phyloP scores from a whole-genome alignment of 2,113 vertebrate genomes.

The Poeciliopsis retropinna region DNA sequence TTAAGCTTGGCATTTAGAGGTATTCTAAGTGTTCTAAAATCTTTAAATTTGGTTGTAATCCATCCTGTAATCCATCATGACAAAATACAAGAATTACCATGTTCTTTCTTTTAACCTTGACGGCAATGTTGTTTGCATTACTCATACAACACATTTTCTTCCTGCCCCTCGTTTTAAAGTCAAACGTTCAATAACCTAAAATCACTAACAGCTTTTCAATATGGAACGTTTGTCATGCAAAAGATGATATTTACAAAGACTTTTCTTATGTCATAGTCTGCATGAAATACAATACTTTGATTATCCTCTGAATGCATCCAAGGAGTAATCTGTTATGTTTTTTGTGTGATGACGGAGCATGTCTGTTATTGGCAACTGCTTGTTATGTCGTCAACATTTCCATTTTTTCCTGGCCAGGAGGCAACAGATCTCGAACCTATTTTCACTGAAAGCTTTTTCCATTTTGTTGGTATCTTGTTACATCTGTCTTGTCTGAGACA shows the following conservation, averaged over 20 bases:
- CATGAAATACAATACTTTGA: not conserved
- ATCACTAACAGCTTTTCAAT: not conserved
- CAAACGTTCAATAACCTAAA: not conserved
- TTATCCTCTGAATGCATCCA: not conserved
- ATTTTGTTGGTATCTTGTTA: not conserved
- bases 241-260: not conserved
- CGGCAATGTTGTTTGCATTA: not conserved
- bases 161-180: not conserved
- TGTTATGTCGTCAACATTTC: not conserved
- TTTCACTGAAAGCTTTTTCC: not conserved
- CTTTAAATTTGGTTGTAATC: not conserved
- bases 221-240: no score
- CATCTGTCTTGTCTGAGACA: not conserved
- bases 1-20: no score
- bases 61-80: not conserved
- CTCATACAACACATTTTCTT: not conserved
- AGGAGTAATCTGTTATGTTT: not conserved
- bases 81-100: not conserved
- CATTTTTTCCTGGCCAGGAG: not conserved
- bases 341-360: not conserved
- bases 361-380: not conserved
- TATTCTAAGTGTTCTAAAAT: not conserved
- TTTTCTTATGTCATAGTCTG: not conserved
- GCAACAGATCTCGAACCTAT: not conserved
- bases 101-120: not conserved